Evolutionary conservation across 1,140 invertebrate species (phyloP), one percentile per base, ranked within the genome.

Genomic region (Eumeta japonica): DNA sequence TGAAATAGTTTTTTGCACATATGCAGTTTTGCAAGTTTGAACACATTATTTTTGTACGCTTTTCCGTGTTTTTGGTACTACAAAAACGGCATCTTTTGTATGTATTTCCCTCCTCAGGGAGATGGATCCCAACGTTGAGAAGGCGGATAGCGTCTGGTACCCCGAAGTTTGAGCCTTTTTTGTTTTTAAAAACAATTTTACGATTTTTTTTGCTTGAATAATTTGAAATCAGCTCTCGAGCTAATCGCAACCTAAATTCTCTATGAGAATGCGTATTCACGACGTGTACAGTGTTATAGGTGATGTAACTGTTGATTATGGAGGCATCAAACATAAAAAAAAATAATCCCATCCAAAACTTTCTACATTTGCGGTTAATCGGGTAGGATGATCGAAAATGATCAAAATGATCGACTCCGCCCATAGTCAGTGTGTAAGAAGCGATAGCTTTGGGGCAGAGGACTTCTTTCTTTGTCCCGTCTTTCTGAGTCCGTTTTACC

Each of bases 401-500:
- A 17, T 52, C 49, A 31, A 59, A 59, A 3, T 38, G 43, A 48
- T 55, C 55, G 2, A 58, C 49, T 20, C 56, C 53, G n/a, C 50
- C 50, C 50, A 55, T 55, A 16, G 28, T 44, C 2, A 46, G 42
- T 9, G 55, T 58, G 15, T 58, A 58, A 5, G 24, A 32, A 34
- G 50, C 50, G 46, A 58, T 55, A 20, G 50, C 52, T 17, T 16
- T 35, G 3, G 57, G 54, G 37, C 43, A 46, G 3, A 46, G 33
- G 32, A 58, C 37, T 2, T 51, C 38, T 28, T 17, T 28, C 43
- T 27, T 47, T 9, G 40, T 37, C 3, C 55, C 52, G 46, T 61
- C 45, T 14, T 56, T 58, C 39, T 58, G 55, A 17, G 49, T 58
- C 34, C 52, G 48, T 31, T 58, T 55, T 42, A 62, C 28, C 2